A percentile compares a stretch with the other conserved stretches of the same genome.
Conservation (phyloP, 2,888 invertebrate genomes). For the Dexiosoma caninum region DNA sequence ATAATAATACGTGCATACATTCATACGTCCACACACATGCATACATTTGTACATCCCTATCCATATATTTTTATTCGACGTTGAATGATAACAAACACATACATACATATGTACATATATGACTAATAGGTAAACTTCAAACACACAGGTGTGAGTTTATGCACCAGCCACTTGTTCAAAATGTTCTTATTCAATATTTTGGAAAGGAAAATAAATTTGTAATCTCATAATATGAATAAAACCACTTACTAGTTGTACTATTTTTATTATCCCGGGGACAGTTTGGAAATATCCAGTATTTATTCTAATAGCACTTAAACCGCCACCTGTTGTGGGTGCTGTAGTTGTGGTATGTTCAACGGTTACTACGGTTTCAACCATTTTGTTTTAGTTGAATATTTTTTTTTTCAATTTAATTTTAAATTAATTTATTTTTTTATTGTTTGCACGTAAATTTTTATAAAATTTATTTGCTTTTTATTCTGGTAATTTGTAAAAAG, state of each 20-base stretch:
- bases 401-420: background rate
- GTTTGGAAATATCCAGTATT: constrained; percentile 89
- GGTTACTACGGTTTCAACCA: constrained; percentile 90
- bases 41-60: too few species aligned
- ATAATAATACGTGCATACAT: too few species aligned
- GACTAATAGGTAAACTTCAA: too few species aligned
- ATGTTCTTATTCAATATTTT: background rate
- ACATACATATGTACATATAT: background rate
- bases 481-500: background rate
- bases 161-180: background rate
- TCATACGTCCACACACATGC: too few species aligned
- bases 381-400: constrained; percentile 79
- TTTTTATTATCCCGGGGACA: constrained; percentile 88
- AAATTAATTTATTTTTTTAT: constrained; percentile 17
- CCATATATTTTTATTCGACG: too few species aligned
- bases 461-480: constrained; percentile 5
- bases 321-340: constrained; percentile 73
- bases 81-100: background rate
- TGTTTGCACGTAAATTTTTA: constrained; percentile 5
- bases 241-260: constrained; percentile 89
- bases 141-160: background rate
- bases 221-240: background rate
- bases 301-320: constrained; percentile 84
- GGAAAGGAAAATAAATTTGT: too few species aligned
- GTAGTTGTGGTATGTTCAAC: constrained; percentile 83